Percentiles rank a stretch among this genome's conserved stretches.
phyloP scores from a whole-genome alignment of 2,797 vertebrate species.

The Natrix natrix region DNA sequence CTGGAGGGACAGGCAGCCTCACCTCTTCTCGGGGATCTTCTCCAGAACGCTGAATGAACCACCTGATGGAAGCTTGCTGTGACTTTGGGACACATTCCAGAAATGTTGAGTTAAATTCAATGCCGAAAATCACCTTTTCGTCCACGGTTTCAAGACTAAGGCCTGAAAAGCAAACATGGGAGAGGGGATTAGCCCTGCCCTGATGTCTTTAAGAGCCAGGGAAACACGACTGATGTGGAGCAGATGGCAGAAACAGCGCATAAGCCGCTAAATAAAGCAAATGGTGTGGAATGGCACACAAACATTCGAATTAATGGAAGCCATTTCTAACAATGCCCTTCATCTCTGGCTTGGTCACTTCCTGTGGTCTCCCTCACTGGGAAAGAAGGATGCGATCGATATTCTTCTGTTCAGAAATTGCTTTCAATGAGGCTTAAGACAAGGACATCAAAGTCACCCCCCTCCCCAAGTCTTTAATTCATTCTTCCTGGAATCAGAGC shows the following conservation, averaged over 20 bases:
- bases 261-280: slow-evolving; percentile 61
- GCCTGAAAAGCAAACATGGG: slow-evolving; percentile 78
- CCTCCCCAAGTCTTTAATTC: not conserved
- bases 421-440: not conserved
- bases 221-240: slow-evolving; percentile 73
- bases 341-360: slow-evolving; percentile 36
- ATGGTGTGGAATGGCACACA: slow-evolving; percentile 59
- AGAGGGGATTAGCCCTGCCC: slow-evolving; percentile 75
- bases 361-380: slow-evolving; percentile 41
- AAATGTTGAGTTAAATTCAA: slow-evolving; percentile 96
- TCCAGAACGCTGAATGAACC: slow-evolving; percentile 76
- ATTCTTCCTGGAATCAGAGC: not conserved
- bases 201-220: slow-evolving; percentile 71
- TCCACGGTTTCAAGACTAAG: slow-evolving; percentile 81
- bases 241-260: slow-evolving; percentile 66
- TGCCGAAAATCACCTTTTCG: slow-evolving; percentile 93
- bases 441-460: not conserved
- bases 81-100: slow-evolving; percentile 97
- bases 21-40: slow-evolving; percentile 88
- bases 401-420: slow-evolving; percentile 33
- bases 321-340: slow-evolving; percentile 64
- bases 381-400: slow-evolving; percentile 44
- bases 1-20: slow-evolving; percentile 34
- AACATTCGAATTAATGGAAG: slow-evolving; percentile 53
- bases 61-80: slow-evolving; percentile 86